Base-by-base conservation (phyloP, 2,888 invertebrate species). In the Hydrotaea cyrtoneurina region DNA sequence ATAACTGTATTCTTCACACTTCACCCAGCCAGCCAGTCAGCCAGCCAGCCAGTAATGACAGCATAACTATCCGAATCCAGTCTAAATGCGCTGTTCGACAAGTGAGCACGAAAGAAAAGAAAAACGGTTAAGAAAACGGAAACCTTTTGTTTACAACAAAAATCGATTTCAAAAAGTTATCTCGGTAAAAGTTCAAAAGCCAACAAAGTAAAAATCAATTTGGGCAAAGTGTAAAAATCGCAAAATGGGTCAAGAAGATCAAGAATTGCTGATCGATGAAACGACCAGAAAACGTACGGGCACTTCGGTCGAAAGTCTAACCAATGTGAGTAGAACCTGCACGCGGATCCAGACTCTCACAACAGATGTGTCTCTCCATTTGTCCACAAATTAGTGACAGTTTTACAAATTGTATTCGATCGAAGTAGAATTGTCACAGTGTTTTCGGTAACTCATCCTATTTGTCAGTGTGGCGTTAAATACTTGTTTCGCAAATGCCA, bases 181-280 rank as follows among this genome's bases (percentile, higher is more conserved):
- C 5, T 53, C 69, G 39, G 64, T 76, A 59, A 78, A 80, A 78
- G 17, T 72, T 64, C n/a, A 39, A 64, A 71, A 66, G 31, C n/a
- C n/a, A 74, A 79, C 39, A 72, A 69, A 80, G 73, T 69, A 46
- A 62, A 69, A 23, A 8, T 62, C 39, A 78, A 39, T n/a, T 11
- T 26, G n/a, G 39, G 11, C 19, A 17, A 73, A 72, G n/a, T 62
- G 53, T 13, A 36, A 50, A 64, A 19, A 78, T 21, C 15, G 17
- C 71, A 79, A 36, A 71, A 91, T 91, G 90, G 90, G 91, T 83
- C 91, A 91, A 87, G 90, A 91, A 88, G 91, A 91, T 89, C 90
- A 91, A 86, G 91, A 91, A 86, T 86, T 90, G 75, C 82, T 91
- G 77, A 85, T 91, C 76, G 79, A 78, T 43, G 84, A 84, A 64